Base-by-base conservation (phyloP, 2,888 invertebrate species). In the Bombylius discolor region DNA sequence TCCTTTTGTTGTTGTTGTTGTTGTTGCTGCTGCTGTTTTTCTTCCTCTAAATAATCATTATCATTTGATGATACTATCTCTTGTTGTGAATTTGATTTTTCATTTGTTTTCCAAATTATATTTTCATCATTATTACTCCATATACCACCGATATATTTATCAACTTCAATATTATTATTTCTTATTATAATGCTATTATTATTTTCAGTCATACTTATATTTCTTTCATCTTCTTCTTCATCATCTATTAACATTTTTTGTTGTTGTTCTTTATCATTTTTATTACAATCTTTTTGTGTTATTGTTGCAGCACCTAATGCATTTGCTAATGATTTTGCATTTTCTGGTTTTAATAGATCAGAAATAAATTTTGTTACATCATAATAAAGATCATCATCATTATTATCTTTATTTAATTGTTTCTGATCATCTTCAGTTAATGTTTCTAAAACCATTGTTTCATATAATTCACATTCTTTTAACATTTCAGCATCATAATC, bases 291-390 rank as follows among this genome's bases (percentile, higher is more conserved):
- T 46, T 47, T 51, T 14, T 47, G 47, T 8, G 4, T 45, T 14
- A 11, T 45, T 14, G 45, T 14, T 14, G 47, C 57, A 33, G 59
- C 60, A 33, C 61, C 62, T 32, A 65, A 56, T 4, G 60, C 64
- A 48, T 64, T 61, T 4, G 61, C 64, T 33, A 66, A 52, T n/a
- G 60, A 59, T 57, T 64, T 62, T n/a, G 63, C 64, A 56, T 65
- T 68, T 56, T 69, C 68, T 5, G 67, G 66, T 48, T 64, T 65
- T 47, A 70, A 60, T 36, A 70, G 59, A 62, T 70, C 68, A 11
- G 67, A 65, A 57, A 70, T 69, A 9, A 69, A 60, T 54, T 66
- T 67, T 56, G 66, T 69, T 5, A 70, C 65, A 58, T 67, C 67
- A 54, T 65, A 65, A 48, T 67, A 59, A 49, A 68, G 59, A 36